Percentiles rank a stretch among this genome's conserved stretches.
Conservation (phyloP, 2,797 vertebrate species). For the Alosa sapidissima region DNA sequence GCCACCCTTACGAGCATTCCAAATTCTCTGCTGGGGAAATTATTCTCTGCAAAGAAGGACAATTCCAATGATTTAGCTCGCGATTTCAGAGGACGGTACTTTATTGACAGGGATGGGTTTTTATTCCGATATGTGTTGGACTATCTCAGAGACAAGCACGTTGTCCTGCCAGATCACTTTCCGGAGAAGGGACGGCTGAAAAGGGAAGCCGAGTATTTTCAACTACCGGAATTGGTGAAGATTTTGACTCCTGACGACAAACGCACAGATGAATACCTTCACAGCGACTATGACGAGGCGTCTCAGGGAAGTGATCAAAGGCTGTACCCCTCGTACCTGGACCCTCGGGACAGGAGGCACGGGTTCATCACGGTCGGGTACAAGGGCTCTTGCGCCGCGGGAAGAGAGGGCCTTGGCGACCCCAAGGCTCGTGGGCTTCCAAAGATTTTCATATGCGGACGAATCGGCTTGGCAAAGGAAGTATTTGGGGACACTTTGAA, state of each 20-base stretch:
- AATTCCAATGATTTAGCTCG: slow-evolving; percentile 87
- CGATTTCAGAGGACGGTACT: slow-evolving; percentile 95
- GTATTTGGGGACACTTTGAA: slow-evolving; percentile 96
- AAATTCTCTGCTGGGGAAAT: slow-evolving; percentile 92
- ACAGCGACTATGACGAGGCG: slow-evolving; percentile 88
- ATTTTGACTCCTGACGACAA: slow-evolving; percentile 87
- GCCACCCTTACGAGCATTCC: slow-evolving; percentile 89
- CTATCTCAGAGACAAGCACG: slow-evolving; percentile 96
- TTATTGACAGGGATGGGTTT: slow-evolving; percentile 97
- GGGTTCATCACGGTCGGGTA: slow-evolving; percentile 96
- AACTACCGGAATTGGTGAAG: slow-evolving; percentile 90
- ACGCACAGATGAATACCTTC: slow-evolving; percentile 83
- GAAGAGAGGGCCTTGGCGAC: slow-evolving; percentile 85
- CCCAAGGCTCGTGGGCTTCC: slow-evolving; percentile 88
- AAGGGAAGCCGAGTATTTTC: slow-evolving; percentile 96
- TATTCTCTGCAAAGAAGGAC: slow-evolving; percentile 92
- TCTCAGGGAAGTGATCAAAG: slow-evolving; percentile 91
- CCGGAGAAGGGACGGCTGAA: slow-evolving; percentile 93
- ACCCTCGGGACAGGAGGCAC: slow-evolving; percentile 82
- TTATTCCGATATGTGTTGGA: slow-evolving; percentile 97
- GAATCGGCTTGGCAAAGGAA: slow-evolving; percentile 92
- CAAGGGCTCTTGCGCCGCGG: slow-evolving; percentile 82
- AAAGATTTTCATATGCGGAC: slow-evolving; percentile 93
- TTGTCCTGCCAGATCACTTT: slow-evolving; percentile 97
- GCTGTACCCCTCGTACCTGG: slow-evolving; percentile 82